Percentiles rank a stretch among this genome's conserved stretches.
phyloP scores from a whole-genome alignment of 2,888 invertebrate genomes.

The Troilus luridus region DNA sequence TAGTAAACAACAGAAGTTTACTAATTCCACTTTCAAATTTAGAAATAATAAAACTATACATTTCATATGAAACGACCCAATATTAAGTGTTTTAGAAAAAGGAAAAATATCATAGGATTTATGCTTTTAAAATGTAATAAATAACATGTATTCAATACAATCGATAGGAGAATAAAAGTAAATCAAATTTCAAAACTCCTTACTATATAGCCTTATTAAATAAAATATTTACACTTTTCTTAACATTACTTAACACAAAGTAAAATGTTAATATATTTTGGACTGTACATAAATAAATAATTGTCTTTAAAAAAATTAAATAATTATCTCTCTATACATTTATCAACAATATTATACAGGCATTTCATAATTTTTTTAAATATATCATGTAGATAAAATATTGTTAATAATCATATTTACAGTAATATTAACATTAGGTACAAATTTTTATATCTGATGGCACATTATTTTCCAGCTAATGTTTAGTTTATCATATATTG shows the following conservation, averaged over 20 bases:
- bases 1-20: too few species aligned
- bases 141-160: too few species aligned
- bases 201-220: constrained; percentile 38
- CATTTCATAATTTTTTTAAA: not conserved
- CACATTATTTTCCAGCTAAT: constrained; percentile 8
- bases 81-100: too few species aligned
- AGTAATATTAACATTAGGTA: constrained; percentile 42
- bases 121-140: too few species aligned
- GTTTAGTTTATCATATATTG: not conserved
- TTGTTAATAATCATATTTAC: constrained; percentile 12
- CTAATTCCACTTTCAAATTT: too few species aligned
- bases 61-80: too few species aligned
- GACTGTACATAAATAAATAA: constrained; percentile 23
- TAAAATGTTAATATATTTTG: not conserved
- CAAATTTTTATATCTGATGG: not conserved
- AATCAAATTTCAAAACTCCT: not conserved
- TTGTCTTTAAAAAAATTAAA: constrained; percentile 37
- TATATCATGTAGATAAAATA: constrained; percentile 14
- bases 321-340: constrained; percentile 39
- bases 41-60: too few species aligned
- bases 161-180: not conserved
- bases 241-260: not conserved
- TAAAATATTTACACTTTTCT: constrained; percentile 33
- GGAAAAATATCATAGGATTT: too few species aligned
- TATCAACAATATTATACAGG: constrained; percentile 40